A percentile compares a stretch with the other conserved stretches of the same genome.
Conservation (phyloP, 2,888 invertebrate genomes). For the Bedellia somnulentella region DNA sequence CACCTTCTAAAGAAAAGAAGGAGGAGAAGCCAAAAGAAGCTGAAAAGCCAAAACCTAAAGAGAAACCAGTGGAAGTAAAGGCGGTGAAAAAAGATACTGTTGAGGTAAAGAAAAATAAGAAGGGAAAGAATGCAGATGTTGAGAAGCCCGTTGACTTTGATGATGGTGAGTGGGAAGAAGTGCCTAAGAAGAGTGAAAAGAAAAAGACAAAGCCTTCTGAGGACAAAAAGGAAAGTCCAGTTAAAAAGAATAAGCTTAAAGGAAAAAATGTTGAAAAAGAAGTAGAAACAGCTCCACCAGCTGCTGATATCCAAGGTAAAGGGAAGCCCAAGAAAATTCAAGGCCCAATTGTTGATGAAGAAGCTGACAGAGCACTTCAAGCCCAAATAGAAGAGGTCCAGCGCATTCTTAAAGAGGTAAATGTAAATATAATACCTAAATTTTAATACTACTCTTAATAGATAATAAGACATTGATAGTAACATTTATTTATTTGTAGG, state of each 20-base stretch:
- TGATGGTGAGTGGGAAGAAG: slow-evolving; percentile 75
- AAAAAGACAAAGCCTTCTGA: slow-evolving; percentile 54
- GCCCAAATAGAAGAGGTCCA: slow-evolving; percentile 51
- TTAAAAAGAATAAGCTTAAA: slow-evolving; percentile 33
- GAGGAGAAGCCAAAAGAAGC: slow-evolving; percentile 57
- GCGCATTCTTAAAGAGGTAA: slow-evolving; percentile 47
- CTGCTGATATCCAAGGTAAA: slow-evolving; percentile 34
- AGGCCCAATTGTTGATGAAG: slow-evolving; percentile 41
- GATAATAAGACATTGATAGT: too few species aligned
- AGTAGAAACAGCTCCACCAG: slow-evolving; percentile 25
- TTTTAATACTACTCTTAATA: too few species aligned
- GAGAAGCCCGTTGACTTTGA: slow-evolving; percentile 74
- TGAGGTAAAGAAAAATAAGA: slow-evolving; percentile 62
- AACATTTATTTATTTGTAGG: slow-evolving; percentile 15
- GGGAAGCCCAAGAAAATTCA: slow-evolving; percentile 42
- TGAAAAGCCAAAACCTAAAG: slow-evolving; percentile 51
- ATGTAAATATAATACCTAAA: neutral
- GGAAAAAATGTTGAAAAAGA: slow-evolving; percentile 39
- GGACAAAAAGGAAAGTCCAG: slow-evolving; percentile 51
- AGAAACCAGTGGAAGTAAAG: slow-evolving; percentile 34
- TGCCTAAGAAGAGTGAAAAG: slow-evolving; percentile 71
- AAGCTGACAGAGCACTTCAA: slow-evolving; percentile 39
- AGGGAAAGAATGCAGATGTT: slow-evolving; percentile 52
- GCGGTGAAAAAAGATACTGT: slow-evolving; percentile 38
- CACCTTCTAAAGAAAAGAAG: slow-evolving; percentile 55